Evolutionary conservation across 1,140 invertebrate genomes (phyloP).

Genomic region (Bacillus rossius): DNA sequence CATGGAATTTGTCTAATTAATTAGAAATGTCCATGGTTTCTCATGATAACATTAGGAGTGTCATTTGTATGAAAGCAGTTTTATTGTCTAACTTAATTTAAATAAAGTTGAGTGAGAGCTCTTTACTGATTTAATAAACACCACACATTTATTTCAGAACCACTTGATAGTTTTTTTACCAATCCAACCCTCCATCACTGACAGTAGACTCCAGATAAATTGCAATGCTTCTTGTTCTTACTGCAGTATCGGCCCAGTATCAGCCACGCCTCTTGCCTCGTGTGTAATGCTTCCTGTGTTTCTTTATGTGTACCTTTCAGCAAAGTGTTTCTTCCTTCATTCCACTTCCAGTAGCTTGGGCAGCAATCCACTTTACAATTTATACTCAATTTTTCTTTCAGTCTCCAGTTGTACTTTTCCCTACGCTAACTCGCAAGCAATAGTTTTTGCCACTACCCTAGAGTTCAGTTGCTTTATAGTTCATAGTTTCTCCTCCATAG

Average conservation of each 20-base stretch:
- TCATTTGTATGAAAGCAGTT: too few relatives aligned
- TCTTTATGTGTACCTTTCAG: slow-evolving; percentile 16
- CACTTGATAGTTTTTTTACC: slow-evolving; percentile 30
- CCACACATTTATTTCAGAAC: too few relatives aligned
- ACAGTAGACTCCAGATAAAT: slow-evolving; percentile 25
- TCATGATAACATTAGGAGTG: too few relatives aligned
- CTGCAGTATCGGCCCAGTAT: slow-evolving; percentile 25
- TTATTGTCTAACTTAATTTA: too few relatives aligned
- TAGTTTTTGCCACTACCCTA: slow-evolving; percentile 13
- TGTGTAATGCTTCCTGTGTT: slow-evolving; percentile 13
- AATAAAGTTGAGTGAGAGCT: too few relatives aligned
- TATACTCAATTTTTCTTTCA: slow-evolving; percentile 1
- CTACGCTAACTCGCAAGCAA: slow-evolving; percentile 2
- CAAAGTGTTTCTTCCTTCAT: slow-evolving; percentile 9
- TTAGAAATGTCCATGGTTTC: too few relatives aligned
- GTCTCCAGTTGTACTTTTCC: slow-evolving; percentile 3
- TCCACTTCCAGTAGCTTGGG: slow-evolving; percentile 5
- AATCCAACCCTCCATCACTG: slow-evolving; percentile 27
- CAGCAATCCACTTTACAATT: slow-evolving; percentile 6
- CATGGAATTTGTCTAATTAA: too few relatives aligned
- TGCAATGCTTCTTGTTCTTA: slow-evolving; percentile 20
- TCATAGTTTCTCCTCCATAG: slow-evolving; percentile 5
- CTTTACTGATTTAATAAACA: too few relatives aligned
- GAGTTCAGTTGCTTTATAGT: slow-evolving; percentile 7
- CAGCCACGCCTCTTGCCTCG: slow-evolving; percentile 17